A percentile compares a stretch with the other conserved stretches of the same genome.
Evolutionary conservation across 2,113 vertebrate species (phyloP).

Genomic region (Pedetes capensis): DNA sequence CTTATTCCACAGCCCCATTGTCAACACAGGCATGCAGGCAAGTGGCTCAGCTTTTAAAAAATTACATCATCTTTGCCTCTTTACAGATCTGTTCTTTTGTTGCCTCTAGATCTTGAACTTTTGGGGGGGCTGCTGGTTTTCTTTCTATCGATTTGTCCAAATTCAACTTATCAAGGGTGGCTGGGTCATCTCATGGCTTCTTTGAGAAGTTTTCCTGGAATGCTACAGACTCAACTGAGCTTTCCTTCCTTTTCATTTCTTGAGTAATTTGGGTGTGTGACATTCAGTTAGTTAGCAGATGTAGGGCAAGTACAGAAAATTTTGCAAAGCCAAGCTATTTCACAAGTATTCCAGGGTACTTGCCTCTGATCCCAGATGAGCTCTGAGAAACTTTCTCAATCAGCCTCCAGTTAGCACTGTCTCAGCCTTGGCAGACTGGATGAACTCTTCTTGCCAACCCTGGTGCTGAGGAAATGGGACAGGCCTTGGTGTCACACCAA

Average conservation of each 20-base stretch:
- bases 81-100: neutral
- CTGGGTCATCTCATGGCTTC: neutral
- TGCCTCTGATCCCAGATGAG: neutral
- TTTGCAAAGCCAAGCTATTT: neutral
- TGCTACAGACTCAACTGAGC: neutral
- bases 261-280: neutral
- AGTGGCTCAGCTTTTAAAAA: neutral
- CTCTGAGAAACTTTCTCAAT: neutral
- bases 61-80: neutral
- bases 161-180: neutral
- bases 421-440: neutral
- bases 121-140: neutral
- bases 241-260: neutral
- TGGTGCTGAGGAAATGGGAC: neutral
- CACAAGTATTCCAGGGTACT: neutral
- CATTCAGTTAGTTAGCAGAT: too few species aligned
- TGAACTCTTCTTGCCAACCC: neutral
- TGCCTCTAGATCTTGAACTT: neutral
- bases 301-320: neutral
- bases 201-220: neutral
- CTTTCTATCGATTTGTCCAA: neutral
- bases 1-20: neutral
- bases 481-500: neutral
- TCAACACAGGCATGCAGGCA: constrained; percentile 4
- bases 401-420: neutral